Evolutionary conservation across 1,140 invertebrate genomes (phyloP), one percentile per base, ranked within the genome.

Genomic region (Prorops nasuta): DNA sequence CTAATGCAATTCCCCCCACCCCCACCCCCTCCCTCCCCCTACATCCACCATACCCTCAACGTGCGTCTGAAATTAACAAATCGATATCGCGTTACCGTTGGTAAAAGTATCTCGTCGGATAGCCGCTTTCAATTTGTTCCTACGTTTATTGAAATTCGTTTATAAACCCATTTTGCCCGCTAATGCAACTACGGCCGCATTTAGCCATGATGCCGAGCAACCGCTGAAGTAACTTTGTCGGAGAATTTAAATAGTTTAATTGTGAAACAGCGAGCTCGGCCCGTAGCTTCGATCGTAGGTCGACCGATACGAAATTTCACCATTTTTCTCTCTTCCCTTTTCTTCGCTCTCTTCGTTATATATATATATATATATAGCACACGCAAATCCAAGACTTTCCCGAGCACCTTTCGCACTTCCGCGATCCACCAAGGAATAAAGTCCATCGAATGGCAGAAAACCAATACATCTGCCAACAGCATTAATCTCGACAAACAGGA

Each of bases 271-370:
- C n/a, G n/a, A n/a, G n/a, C n/a, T n/a, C n/a, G n/a, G n/a, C n/a
- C n/a, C n/a, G n/a, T n/a, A 58, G 50, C 44, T 58, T 15, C 57
- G 51, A 59, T 59, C 57, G 51, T 58, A 58, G 58, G n/a, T 8
- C 12, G 17, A 31, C 14, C 19, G 37, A 15, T 39, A 22, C 39
- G 46, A 49, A 55, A 49, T 47, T 50, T 59, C 51, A 51, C 39
- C 56, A 43, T 58, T 59, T 39, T 46, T 44, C 56, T 58, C 43
- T 59, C 54, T 59, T 58, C 21, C 56, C 1, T n/a, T n/a, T n/a
- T n/a, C n/a, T n/a, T n/a, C n/a, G n/a, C n/a, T n/a, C n/a, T n/a
- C n/a, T n/a, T n/a, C n/a, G n/a, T n/a, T n/a, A n/a, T n/a, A n/a
- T n/a, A n/a, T n/a, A n/a, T n/a, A n/a, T n/a, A n/a, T n/a, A n/a